These are phyloP conservation scores for Synanthedon andrenaeformis DNA, from an alignment of 2,888 invertebrate species.

Conservation along the genomic window DNA sequence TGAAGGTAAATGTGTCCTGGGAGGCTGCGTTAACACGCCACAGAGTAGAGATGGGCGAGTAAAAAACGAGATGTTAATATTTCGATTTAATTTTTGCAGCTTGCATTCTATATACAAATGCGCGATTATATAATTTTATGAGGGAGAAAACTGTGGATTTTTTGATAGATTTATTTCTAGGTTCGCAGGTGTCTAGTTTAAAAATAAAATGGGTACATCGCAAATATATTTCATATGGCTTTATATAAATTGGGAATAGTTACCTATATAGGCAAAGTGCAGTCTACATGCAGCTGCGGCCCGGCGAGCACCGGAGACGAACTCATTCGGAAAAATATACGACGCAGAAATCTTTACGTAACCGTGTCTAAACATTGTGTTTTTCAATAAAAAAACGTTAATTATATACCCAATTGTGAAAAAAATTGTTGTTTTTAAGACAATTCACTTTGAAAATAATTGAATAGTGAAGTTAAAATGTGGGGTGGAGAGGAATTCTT, in stretches of 20 bases:
- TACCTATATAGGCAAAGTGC: constrained; percentile 9
- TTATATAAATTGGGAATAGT: background rate
- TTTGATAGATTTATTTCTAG: background rate
- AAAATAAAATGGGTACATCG: background rate
- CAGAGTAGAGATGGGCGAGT: constrained; percentile 1
- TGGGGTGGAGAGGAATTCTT: background rate
- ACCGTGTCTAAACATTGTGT: no score
- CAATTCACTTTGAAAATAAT: no score
- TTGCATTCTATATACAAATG: background rate
- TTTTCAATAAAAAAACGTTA: no score
- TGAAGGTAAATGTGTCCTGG: constrained; percentile 6
- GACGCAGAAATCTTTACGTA: no score
- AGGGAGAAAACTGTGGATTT: no score
- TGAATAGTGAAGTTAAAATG: background rate
- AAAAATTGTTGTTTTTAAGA: no score
- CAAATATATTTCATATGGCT: background rate
- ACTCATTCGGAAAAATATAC: background rate
- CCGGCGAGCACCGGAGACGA: constrained; percentile 4
- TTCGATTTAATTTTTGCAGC: background rate
- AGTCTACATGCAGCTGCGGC: constrained; percentile 16
- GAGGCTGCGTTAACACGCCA: constrained; percentile 6
- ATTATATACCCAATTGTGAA: no score
- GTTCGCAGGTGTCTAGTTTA: background rate
- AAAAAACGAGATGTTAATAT: background rate
- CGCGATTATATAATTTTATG: background rate